Evolutionary conservation across 2,888 invertebrate species (phyloP), one percentile per base, ranked within the genome.

Genomic region (Agrilus biguttatus): DNA sequence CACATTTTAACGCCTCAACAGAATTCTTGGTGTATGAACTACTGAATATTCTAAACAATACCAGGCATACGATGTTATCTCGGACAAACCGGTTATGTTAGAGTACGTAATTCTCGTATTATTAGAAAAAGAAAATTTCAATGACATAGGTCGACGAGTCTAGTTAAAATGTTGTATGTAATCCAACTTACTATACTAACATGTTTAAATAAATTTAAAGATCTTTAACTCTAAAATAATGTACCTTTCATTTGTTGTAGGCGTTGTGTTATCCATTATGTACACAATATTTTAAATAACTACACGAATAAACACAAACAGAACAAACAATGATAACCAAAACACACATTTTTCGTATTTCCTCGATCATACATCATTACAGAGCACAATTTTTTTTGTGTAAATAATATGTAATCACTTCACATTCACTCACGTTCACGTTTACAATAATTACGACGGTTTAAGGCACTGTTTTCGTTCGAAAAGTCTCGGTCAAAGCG

Each of bases 221-320:
- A 13, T 12, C 21, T 4, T 37, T 37, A 19, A 37, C 21, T 21
- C 13, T 10, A 37, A 37, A 37, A 37, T 19, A 37, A 5, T 2
- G 21, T 37, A 19, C 21, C 21, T 37, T 37, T 19, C 19, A 37
- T 37, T 37, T 21, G 12, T 14, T 13, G 14, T 28, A 33, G 55
- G 37, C 34, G 52, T 51, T 41, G 50, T 53, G 52, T 60, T 62
- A 61, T 63, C 62, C 63, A 63, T 63, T 53, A 53, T 56, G 51
- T 51, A 48, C 53, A 52, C 52, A 50, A 50, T 53, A 54, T 54
- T 52, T 53, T 57, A 51, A 54, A 53, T 55, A 54, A 46, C 44
- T 45, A 43, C 49, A 51, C 48, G 45, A 47, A 45, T 39, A 37
- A 37, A 48, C 46, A 47, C 47, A 48, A 44, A 45, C 28, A 28